A percentile compares a stretch with the other conserved stretches of the same genome.
phyloP scores from a whole-genome alignment of 2,797 vertebrate species.

The Glyptemys insculpta region DNA sequence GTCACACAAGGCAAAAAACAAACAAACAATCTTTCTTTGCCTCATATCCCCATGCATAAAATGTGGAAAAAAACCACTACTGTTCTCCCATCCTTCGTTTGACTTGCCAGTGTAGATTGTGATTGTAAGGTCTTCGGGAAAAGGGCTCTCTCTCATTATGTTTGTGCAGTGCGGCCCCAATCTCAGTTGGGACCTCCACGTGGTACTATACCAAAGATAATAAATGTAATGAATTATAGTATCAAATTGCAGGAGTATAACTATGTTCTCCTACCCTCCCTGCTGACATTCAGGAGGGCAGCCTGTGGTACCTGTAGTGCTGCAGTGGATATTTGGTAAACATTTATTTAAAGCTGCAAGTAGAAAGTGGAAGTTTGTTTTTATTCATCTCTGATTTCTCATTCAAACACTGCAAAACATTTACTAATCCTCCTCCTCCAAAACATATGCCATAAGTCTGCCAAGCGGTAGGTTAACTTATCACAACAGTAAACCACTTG shows the following conservation, averaged over 20 bases:
- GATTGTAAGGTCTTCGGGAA: neutral
- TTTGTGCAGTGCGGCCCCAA: neutral
- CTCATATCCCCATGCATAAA: neutral
- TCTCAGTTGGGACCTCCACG: neutral
- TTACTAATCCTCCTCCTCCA: slow-evolving; percentile 84
- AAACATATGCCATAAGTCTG: slow-evolving; percentile 83
- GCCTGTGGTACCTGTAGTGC: slow-evolving; percentile 60
- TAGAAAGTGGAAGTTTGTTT: slow-evolving; percentile 81
- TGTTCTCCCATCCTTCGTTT: fast-evolving
- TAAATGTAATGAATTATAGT: neutral
- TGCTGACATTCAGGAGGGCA: slow-evolving; percentile 68
- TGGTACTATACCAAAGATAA: neutral
- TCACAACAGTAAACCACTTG: slow-evolving; percentile 76
- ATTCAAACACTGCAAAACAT: slow-evolving; percentile 80
- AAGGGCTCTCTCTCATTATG: neutral
- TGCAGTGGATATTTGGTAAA: slow-evolving; percentile 72
- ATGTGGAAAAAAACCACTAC: neutral
- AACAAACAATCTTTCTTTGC: neutral
- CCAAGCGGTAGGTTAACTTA: slow-evolving; percentile 79
- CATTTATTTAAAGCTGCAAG: slow-evolving; percentile 77
- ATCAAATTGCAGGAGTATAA: slow-evolving; percentile 52
- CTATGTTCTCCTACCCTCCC: slow-evolving; percentile 54
- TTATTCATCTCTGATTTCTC: slow-evolving; percentile 77
- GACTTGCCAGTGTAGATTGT: neutral
- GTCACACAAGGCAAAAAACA: neutral